Conservation (phyloP, 2,888 invertebrate genomes). For the Blera fallax region DNA sequence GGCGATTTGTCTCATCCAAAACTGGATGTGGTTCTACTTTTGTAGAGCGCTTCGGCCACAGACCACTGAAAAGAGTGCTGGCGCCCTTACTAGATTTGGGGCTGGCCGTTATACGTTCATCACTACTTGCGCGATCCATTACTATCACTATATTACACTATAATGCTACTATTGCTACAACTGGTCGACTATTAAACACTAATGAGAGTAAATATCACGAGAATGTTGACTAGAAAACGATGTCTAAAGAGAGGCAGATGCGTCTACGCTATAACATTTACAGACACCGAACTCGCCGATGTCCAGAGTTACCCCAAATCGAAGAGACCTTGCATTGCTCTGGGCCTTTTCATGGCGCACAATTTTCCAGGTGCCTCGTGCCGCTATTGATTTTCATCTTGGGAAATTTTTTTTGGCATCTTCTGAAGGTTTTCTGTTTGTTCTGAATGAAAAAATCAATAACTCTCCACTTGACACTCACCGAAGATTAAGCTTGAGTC, state of each 20-base stretch:
- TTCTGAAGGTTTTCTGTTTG: neutral
- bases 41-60: conserved; percentile 80
- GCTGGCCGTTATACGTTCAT: conserved; percentile 78
- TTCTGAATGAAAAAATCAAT: conserved; percentile 66
- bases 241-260: conserved; percentile 35
- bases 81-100: conserved; percentile 77
- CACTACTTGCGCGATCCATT: conserved; percentile 76
- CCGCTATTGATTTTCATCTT: conserved; percentile 63
- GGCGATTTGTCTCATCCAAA: conserved; percentile 58
- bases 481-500: conserved; percentile 19
- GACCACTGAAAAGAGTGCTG: conserved; percentile 76
- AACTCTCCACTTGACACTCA: conserved; percentile 50
- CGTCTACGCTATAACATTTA: neutral
- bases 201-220: conserved; percentile 71
- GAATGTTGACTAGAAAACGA: conserved; percentile 65
- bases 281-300: conserved; percentile 26
- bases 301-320: conserved; percentile 67
- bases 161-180: conserved; percentile 15
- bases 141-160: conserved; percentile 29
- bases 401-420: conserved; percentile 9
- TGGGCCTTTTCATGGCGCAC: conserved; percentile 20
- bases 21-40: conserved; percentile 81
- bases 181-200: conserved; percentile 38
- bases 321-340: conserved; percentile 58
- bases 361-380: conserved; percentile 1